These are phyloP conservation scores for Brachionus angularis DNA, from an alignment of 1,140 invertebrate species.

Conservation along the genomic window DNA sequence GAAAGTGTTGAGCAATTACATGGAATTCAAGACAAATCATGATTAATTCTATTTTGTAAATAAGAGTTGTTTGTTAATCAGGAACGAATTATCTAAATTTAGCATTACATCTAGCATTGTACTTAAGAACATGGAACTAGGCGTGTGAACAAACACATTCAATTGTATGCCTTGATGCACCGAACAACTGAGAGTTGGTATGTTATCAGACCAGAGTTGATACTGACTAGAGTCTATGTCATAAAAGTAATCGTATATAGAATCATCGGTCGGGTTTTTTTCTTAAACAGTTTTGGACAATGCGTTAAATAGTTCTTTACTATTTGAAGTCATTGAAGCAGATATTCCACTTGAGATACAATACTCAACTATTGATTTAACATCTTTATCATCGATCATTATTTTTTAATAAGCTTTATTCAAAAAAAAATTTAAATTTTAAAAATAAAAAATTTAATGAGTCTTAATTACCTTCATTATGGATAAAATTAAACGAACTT, in stretches of 20 bases:
- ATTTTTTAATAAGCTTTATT: constrained; percentile 24
- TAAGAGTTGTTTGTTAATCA: constrained; percentile 47
- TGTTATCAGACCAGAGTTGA: constrained; percentile 51
- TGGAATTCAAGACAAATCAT: constrained; percentile 57
- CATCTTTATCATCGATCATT: constrained; percentile 24
- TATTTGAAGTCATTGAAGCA: constrained; percentile 11
- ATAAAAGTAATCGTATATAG: constrained; percentile 51
- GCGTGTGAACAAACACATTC: constrained; percentile 56
- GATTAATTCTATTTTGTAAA: constrained; percentile 53
- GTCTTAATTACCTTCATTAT: constrained; percentile 4
- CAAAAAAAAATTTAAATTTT: not conserved
- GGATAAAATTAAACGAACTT: constrained; percentile 14
- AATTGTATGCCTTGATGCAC: constrained; percentile 52
- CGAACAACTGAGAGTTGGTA: constrained; percentile 53
- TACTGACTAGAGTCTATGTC: constrained; percentile 55
- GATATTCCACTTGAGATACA: constrained; percentile 26
- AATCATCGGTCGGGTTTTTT: constrained; percentile 10
- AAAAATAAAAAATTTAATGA: not conserved
- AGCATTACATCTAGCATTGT: constrained; percentile 50
- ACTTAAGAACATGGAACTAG: constrained; percentile 51
- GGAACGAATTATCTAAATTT: constrained; percentile 53
- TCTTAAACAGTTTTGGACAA: constrained; percentile 12
- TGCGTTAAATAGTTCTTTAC: not conserved
- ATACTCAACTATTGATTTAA: constrained; percentile 2
- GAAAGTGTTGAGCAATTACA: constrained; percentile 53